Conservation (phyloP, 2,888 invertebrate species). For the Perizoma flavofasciatum region DNA sequence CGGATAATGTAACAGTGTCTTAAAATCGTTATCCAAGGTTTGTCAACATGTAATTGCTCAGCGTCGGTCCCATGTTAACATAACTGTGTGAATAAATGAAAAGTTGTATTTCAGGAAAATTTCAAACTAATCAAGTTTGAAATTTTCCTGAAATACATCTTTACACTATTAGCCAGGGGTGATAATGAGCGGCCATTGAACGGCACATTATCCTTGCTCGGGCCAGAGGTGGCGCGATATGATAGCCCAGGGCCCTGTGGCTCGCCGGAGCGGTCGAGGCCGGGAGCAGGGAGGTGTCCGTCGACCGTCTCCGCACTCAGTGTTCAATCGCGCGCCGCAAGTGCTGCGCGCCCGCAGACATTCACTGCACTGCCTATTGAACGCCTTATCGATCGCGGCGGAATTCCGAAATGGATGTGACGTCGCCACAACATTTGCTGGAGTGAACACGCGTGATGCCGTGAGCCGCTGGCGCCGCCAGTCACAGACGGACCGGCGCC, state of each 20-base stretch:
- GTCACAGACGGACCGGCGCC: slow-evolving; percentile 72
- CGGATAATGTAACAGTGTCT: not conserved
- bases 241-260: slow-evolving; percentile 64
- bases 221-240: slow-evolving; percentile 73
- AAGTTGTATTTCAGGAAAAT: no score
- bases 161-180: slow-evolving; percentile 39
- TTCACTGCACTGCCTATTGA: slow-evolving; percentile 60
- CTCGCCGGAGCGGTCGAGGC: slow-evolving; percentile 64
- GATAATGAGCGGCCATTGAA: slow-evolving; percentile 70
- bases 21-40: slow-evolving; percentile 13
- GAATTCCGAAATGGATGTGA: slow-evolving; percentile 65
- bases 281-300: slow-evolving; percentile 74
- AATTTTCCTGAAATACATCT: slow-evolving; percentile 34
- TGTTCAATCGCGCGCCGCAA: slow-evolving; percentile 75
- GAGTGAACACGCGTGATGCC: slow-evolving; percentile 61
- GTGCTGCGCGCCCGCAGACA: slow-evolving; percentile 76
- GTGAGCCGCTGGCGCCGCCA: slow-evolving; percentile 52
- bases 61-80: slow-evolving; percentile 24
- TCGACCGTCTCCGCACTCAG: slow-evolving; percentile 68
- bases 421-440: slow-evolving; percentile 54
- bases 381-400: slow-evolving; percentile 67
- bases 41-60: slow-evolving; percentile 29
- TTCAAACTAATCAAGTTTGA: no score
- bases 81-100: slow-evolving; percentile 29
- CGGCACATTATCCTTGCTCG: slow-evolving; percentile 70